A percentile compares a stretch with the other conserved stretches of the same genome.
phyloP scores from a whole-genome alignment of 2,888 invertebrate genomes.

The Thyatira batis region DNA sequence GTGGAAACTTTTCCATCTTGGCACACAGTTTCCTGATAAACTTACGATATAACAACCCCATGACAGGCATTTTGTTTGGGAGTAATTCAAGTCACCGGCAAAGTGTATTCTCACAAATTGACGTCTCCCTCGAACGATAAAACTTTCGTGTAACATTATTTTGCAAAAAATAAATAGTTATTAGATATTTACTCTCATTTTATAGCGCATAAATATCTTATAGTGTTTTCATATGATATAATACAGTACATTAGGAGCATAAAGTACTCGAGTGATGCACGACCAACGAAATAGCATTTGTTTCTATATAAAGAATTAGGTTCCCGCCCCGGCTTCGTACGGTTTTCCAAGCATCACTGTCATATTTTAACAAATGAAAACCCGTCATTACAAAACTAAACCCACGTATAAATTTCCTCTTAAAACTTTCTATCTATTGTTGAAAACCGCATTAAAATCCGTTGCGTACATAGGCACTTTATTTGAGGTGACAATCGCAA shows the following conservation, averaged over 20 bases:
- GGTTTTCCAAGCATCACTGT: no score
- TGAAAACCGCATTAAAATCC: no score
- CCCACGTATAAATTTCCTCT: no score
- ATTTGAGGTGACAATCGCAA: constrained; percentile 41
- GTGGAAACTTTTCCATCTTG: constrained; percentile 39
- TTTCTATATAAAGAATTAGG: no score
- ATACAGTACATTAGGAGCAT: no score
- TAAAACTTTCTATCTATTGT: no score
- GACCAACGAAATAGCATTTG: no score
- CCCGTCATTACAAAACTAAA: no score
- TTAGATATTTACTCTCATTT: background rate
- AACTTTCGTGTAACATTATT: constrained; percentile 67
- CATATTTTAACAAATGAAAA: no score
- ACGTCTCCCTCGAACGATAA: constrained; percentile 61
- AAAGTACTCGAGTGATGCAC: no score
- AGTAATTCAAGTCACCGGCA: constrained; percentile 64
- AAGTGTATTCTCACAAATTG: constrained; percentile 68
- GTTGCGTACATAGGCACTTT: background rate
- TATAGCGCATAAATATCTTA: background rate
- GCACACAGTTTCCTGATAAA: constrained; percentile 55
- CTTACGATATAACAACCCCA: constrained; percentile 61
- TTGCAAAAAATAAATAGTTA: constrained; percentile 24
- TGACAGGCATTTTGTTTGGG: constrained; percentile 66
- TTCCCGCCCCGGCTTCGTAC: no score
- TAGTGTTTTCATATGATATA: background rate